phyloP scores from a whole-genome alignment of 2,113 vertebrate species.

The Heptranchias perlo region DNA sequence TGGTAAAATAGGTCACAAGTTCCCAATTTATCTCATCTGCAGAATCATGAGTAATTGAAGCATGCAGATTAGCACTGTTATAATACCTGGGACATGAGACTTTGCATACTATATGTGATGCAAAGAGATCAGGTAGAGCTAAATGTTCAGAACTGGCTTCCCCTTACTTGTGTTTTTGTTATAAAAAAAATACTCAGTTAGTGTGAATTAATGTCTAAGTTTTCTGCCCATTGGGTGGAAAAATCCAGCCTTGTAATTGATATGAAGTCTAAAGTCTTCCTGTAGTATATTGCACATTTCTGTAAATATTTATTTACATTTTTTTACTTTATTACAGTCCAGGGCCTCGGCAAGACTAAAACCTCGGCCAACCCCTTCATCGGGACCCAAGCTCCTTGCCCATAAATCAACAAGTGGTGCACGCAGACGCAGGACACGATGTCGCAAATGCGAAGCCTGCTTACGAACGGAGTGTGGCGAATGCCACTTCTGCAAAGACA shows the following conservation, averaged over 20 bases:
- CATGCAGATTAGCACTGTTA: too few species aligned
- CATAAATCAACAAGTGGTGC: conserved; percentile 38
- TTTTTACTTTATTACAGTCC: background rate
- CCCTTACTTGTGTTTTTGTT: background rate
- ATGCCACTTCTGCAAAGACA: conserved; percentile 41
- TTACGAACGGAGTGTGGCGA: conserved; percentile 38
- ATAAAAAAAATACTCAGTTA: background rate
- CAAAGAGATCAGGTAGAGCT: background rate
- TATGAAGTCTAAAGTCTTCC: background rate
- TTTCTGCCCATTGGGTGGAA: background rate
- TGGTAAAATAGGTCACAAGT: background rate
- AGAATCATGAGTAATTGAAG: background rate
- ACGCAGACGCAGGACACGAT: conserved; percentile 38
- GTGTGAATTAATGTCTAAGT: background rate
- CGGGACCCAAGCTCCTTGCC: conserved; percentile 24
- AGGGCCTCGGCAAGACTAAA: conserved; percentile 36
- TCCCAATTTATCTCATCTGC: background rate
- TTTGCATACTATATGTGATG: background rate
- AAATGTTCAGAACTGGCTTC: background rate
- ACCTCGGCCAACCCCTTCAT: conserved; percentile 27
- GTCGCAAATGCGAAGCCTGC: conserved; percentile 40
- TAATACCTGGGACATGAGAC: too few species aligned
- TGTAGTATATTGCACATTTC: background rate
- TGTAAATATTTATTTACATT: background rate
- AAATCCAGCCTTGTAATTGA: background rate